A percentile compares a stretch with the other conserved stretches of the same genome.
Evolutionary conservation across 2,797 vertebrate species (phyloP).

Genomic region (Loris lydekkerianus): DNA sequence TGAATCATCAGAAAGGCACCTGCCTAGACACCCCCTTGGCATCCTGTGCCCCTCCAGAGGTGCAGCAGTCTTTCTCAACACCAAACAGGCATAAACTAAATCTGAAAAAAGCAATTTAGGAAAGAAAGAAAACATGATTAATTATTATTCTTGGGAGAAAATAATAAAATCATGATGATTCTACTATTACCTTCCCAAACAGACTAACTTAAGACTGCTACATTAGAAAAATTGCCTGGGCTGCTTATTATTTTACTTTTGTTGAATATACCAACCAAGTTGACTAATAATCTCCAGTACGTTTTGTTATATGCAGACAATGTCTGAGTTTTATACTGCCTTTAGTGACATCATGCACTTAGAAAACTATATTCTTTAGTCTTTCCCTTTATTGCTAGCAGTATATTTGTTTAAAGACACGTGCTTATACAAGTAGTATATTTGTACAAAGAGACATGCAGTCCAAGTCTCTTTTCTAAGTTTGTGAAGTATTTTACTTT

Average conservation of each 20-base stretch:
- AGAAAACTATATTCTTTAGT: background rate
- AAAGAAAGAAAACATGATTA: background rate
- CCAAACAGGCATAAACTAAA: background rate
- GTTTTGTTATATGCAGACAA: background rate
- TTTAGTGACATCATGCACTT: background rate
- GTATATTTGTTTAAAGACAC: background rate
- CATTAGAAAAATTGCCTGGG: background rate
- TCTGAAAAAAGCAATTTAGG: background rate
- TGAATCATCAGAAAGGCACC: background rate
- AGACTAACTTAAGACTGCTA: background rate
- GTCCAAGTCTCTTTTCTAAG: background rate
- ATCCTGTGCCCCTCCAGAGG: background rate
- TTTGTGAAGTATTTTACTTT: background rate
- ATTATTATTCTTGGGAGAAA: background rate
- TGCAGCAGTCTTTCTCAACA: background rate
- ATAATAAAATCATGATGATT: background rate
- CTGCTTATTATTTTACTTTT: background rate
- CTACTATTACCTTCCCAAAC: background rate
- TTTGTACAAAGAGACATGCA: background rate
- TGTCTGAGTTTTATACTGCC: background rate
- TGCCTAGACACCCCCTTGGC: background rate
- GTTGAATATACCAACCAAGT: background rate
- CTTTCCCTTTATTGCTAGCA: background rate
- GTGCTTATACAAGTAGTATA: background rate
- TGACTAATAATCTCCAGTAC: background rate